Conservation (phyloP, 2,113 vertebrate genomes). For the Phaethornis superciliosus region DNA sequence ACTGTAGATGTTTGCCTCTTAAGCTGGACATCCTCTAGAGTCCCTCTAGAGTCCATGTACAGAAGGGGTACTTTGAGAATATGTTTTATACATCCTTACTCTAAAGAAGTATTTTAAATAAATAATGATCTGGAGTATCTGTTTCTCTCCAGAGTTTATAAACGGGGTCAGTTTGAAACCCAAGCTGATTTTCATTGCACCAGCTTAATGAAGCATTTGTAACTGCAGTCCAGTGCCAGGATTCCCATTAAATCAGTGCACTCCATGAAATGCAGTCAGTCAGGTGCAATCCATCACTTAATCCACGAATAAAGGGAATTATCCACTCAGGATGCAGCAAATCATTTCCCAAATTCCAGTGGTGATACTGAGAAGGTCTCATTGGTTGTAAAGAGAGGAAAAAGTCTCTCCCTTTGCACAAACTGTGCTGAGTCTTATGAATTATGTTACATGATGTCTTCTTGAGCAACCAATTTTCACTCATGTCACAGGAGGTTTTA, state of each 20-base stretch:
- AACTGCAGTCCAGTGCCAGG: background rate
- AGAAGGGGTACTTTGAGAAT: background rate
- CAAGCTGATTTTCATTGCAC: background rate
- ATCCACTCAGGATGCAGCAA: background rate
- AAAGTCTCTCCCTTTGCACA: background rate
- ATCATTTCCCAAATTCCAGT: background rate
- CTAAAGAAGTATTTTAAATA: background rate
- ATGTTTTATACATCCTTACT: background rate
- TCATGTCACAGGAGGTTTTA: background rate
- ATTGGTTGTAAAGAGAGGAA: background rate
- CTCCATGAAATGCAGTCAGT: background rate
- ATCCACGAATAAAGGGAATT: background rate
- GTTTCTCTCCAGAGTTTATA: background rate
- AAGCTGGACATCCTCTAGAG: background rate
- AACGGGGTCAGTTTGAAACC: background rate
- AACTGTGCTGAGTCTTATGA: background rate
- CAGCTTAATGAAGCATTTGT: background rate
- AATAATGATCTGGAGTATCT: background rate
- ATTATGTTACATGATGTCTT: background rate
- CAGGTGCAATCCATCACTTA: background rate
- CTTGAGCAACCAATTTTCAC: background rate
- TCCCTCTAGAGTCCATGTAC: background rate
- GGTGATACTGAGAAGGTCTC: background rate
- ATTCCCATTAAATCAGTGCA: background rate
- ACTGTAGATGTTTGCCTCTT: background rate